Evolutionary conservation across 2,113 vertebrate genomes (phyloP).

Genomic region (Mobula birostris): DNA sequence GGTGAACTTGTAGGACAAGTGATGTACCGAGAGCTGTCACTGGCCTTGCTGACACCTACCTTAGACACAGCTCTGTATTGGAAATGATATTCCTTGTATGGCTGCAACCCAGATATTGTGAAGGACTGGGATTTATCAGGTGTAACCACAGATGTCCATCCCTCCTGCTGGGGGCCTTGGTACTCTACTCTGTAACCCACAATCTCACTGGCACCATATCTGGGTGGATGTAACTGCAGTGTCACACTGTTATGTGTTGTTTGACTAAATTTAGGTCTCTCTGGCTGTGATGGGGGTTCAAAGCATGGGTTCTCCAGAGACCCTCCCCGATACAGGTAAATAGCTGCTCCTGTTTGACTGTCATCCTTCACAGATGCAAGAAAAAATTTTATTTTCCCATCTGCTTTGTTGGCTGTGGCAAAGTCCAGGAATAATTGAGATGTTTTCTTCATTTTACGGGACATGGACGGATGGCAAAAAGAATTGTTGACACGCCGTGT

Average conservation of each 20-base stretch:
- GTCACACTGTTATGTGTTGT: conserved; percentile 34
- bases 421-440: not conserved
- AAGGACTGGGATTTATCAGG: not conserved
- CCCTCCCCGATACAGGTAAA: conserved; percentile 6
- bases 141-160: conserved; percentile 24
- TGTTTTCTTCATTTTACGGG: not conserved
- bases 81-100: conserved; percentile 20
- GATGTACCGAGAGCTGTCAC: not conserved
- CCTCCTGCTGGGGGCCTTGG: not conserved
- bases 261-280: not conserved
- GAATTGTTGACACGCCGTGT: not conserved
- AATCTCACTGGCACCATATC: not conserved
- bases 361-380: not conserved
- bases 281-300: conserved; percentile 39
- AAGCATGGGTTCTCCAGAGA: conserved; percentile 33
- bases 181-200: conserved; percentile 21
- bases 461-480: not conserved
- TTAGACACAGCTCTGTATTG: conserved; percentile 15
- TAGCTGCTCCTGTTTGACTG: not conserved
- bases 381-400: not conserved
- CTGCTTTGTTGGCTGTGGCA: not conserved
- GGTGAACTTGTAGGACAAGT: conserved; percentile 34
- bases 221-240: not conserved
- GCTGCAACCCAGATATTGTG: conserved; percentile 29
- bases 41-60: not conserved